Base-by-base conservation (phyloP, 2,113 vertebrate genomes). In the Pogona vitticeps region DNA sequence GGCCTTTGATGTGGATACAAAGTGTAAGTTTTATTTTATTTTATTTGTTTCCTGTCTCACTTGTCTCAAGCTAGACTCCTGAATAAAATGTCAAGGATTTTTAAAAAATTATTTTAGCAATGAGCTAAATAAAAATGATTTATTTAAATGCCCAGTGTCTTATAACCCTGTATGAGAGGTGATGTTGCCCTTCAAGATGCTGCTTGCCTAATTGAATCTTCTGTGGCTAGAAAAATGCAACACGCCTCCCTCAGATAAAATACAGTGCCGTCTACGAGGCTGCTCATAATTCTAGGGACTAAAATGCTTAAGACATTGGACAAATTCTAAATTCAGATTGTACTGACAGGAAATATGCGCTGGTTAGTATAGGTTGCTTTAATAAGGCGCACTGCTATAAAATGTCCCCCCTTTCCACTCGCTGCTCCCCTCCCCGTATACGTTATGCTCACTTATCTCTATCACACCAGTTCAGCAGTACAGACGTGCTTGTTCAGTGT, bases 401-500 rank as follows among this genome's bases (percentile, higher is more conserved):
- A 92, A 95, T 91, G 86, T 82, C 56, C 88, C 84, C 26, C 28
- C 8, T 10, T 68, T 82, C 73, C 91, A 85, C 90, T 76, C 89
- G 79, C 85, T 86, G 85, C 88, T 81, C 85, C 14, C 3, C 73
- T 36, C 56, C 72, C 61, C 0, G 7, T 91, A 82, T 88, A 87
- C 94, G 91, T 90, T 89, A 91, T 90, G 90, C 83, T 76, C 88
- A 94, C 92, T 92, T 91, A 46, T 72, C 92, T 92, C 92, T 85
- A 78, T n/a, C 81, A 92, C 93, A 91, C 78, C 90, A 93, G 88
- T 91, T 95, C 95, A 90, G 92, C 91, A 92, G 90, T 0, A 58
- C 91, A 94, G 95, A 94, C 94, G 93, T 91, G 93, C 94, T 95
- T 95, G 94, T 95, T 93, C 94, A 93, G 92, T 92, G 93, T 95